Conservation (phyloP, 2,113 vertebrate species). For the Urocitellus parryii region DNA sequence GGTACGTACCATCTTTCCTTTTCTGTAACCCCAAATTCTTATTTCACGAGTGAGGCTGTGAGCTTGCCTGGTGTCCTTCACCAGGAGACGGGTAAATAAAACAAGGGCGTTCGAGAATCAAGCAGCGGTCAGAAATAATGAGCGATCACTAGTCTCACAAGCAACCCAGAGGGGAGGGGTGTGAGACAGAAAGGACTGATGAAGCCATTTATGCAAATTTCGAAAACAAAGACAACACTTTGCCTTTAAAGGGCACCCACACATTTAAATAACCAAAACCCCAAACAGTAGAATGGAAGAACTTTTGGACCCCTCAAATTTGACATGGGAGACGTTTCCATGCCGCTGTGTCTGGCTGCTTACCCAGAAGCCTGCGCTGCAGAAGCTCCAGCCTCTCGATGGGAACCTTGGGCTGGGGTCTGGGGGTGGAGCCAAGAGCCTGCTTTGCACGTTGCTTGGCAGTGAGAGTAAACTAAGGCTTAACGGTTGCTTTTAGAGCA, state of each 20-base stretch:
- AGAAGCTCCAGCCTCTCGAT: not conserved
- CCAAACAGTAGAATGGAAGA: not conserved
- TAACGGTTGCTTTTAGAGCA: constrained; percentile 36
- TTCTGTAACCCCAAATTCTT: too few species aligned
- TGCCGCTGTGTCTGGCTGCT: not conserved
- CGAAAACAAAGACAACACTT: not conserved
- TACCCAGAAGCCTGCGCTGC: not conserved
- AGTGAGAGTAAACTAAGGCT: not conserved
- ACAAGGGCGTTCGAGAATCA: fast-evolving
- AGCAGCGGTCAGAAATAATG: not conserved
- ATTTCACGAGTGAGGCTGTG: not conserved
- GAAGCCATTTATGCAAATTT: constrained; percentile 9
- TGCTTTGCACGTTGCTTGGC: not conserved
- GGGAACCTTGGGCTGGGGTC: not conserved
- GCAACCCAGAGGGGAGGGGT: not conserved
- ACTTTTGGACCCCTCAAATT: not conserved
- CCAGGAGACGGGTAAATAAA: not conserved
- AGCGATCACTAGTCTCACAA: not conserved
- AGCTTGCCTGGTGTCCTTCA: not conserved
- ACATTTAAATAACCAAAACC: not conserved
- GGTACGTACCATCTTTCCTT: too few species aligned
- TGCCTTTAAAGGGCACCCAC: not conserved
- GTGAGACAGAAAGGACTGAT: not conserved
- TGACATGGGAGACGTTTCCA: not conserved
- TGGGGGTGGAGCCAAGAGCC: not conserved